Conservation (phyloP, 2,888 invertebrate species). For the Cephus pygmeus region DNA sequence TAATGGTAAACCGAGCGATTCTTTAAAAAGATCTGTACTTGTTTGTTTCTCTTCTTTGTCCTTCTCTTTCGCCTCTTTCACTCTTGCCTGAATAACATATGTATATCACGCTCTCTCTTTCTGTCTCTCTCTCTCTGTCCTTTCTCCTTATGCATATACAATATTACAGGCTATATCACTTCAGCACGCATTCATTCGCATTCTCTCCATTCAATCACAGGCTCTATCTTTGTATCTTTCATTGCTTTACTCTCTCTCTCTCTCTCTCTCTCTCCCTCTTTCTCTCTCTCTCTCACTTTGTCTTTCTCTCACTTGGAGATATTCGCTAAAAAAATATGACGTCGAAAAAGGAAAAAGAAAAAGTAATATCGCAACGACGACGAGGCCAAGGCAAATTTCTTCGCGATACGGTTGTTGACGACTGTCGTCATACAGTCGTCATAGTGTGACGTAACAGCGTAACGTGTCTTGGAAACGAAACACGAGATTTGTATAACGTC, state of each 20-base stretch:
- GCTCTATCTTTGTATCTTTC: neutral
- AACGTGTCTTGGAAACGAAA: neutral
- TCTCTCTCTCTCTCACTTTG: constrained; percentile 23
- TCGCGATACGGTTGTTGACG: neutral
- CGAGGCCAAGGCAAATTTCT: neutral
- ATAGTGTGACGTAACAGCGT: neutral
- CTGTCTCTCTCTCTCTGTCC: neutral
- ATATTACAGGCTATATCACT: neutral
- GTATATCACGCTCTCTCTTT: neutral
- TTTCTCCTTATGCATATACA: neutral
- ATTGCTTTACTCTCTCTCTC: neutral
- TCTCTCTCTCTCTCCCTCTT: neutral
- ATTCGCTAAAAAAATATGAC: neutral
- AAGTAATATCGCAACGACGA: neutral
- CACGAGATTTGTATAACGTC: neutral
- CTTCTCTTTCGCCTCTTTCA: constrained; percentile 6
- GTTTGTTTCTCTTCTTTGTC: neutral
- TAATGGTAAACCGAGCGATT: constrained; percentile 8
- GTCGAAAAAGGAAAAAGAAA: neutral
- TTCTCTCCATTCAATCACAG: neutral
- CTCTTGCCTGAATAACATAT: constrained; percentile 14
- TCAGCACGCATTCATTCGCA: neutral
- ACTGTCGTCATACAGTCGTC: neutral
- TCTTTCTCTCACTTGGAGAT: constrained; percentile 18
- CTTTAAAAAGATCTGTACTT: neutral